phyloP scores from a whole-genome alignment of 1,140 invertebrate species.

The Dendrolimus kikuchii region DNA sequence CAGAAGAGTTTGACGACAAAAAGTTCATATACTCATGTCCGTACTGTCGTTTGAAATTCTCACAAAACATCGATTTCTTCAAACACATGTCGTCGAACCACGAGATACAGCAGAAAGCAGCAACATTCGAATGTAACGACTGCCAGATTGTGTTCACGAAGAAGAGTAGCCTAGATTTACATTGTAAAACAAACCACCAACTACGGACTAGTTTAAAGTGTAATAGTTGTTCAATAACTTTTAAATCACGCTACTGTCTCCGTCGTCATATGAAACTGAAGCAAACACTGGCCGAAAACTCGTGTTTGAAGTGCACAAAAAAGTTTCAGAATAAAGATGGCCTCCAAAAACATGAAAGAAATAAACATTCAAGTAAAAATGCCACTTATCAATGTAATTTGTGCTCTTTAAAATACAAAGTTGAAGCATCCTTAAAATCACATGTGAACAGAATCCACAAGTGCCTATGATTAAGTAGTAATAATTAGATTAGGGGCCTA shows the following conservation, averaged over 20 bases:
- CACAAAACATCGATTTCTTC: constrained; percentile 58
- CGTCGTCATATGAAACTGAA: constrained; percentile 56
- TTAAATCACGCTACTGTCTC: constrained; percentile 58
- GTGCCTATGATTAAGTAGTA: constrained; percentile 39
- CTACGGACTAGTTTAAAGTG: constrained; percentile 53
- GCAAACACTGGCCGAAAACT: constrained; percentile 46
- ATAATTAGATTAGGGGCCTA: too few relatives aligned
- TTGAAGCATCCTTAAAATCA: constrained; percentile 40
- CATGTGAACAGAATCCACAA: constrained; percentile 57
- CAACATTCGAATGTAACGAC: constrained; percentile 55
- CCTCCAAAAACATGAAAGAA: constrained; percentile 45
- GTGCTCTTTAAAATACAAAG: constrained; percentile 56
- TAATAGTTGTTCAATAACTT: constrained; percentile 53
- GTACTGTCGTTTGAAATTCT: constrained; percentile 56
- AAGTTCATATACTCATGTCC: constrained; percentile 57
- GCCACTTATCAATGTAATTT: constrained; percentile 47
- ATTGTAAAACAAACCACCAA: constrained; percentile 54
- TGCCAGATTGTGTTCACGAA: constrained; percentile 57
- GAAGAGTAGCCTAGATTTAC: constrained; percentile 48
- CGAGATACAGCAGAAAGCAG: constrained; percentile 41
- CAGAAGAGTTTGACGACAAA: constrained; percentile 39
- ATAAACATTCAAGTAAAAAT: constrained; percentile 56
- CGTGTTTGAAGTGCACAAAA: constrained; percentile 56
- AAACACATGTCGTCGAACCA: constrained; percentile 61
- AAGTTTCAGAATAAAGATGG: constrained; percentile 50